phyloP scores from a whole-genome alignment of 2,113 vertebrate genomes.

The Crocuta crocuta region DNA sequence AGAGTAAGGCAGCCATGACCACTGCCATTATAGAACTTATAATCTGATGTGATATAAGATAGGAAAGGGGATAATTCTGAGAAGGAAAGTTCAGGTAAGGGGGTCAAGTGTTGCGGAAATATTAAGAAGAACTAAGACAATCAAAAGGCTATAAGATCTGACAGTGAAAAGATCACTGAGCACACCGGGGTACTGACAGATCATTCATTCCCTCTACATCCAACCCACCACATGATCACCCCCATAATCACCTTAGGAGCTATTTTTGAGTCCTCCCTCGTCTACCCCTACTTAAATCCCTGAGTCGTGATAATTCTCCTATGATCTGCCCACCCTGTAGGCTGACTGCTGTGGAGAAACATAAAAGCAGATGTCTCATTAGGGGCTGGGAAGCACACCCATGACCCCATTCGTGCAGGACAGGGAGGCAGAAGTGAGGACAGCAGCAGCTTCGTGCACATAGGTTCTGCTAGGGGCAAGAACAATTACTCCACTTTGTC shows the following conservation, averaged over 20 bases:
- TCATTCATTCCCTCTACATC: not conserved
- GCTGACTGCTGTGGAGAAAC: not conserved
- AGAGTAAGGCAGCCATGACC: not conserved
- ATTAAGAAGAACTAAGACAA: not conserved
- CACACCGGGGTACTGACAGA: not conserved
- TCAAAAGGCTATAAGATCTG: not conserved
- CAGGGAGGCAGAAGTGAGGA: not conserved
- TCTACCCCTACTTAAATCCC: not conserved
- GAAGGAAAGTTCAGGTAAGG: not conserved
- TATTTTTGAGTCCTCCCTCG: constrained; percentile 35
- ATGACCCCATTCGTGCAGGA: not conserved
- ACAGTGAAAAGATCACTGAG: not conserved
- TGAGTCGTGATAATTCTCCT: not conserved
- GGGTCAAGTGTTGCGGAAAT: not conserved
- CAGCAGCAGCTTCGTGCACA: not conserved
- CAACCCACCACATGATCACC: not conserved
- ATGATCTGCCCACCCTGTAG: not conserved
- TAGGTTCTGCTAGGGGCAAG: not conserved
- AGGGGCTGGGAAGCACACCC: not conserved
- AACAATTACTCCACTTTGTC: not conserved
- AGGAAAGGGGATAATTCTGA: not conserved
- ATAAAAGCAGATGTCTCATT: not conserved
- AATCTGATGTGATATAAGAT: not conserved
- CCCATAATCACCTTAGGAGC: not conserved
- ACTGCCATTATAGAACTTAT: not conserved